Evolutionary conservation across 2,113 vertebrate genomes (phyloP).

Genomic region (Caretta caretta): DNA sequence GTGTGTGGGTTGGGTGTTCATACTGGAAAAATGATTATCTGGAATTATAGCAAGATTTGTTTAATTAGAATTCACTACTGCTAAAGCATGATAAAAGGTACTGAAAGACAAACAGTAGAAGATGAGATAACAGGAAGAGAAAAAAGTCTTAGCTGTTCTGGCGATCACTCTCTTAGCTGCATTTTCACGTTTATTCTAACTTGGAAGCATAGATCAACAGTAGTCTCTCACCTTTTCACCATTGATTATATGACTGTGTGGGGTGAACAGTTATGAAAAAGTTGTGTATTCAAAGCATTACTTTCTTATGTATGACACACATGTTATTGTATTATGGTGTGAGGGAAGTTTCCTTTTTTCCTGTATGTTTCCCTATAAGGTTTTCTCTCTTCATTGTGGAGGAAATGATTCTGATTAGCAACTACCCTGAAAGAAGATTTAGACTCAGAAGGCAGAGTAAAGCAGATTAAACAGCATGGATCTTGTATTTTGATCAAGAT

Average conservation of each 20-base stretch:
- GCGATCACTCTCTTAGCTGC: not conserved
- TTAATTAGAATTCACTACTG: not conserved
- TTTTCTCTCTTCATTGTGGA: not conserved
- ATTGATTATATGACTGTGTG: not conserved
- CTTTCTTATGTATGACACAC: not conserved
- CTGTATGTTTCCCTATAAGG: not conserved
- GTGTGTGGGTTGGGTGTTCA: not conserved
- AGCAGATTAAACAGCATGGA: not conserved
- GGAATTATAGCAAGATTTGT: not conserved
- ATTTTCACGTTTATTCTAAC: not conserved
- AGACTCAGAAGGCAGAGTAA: rapidly evolving
- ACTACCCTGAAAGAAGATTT: not conserved
- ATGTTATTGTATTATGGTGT: not conserved
- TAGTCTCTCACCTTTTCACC: not conserved
- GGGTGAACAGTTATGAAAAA: not conserved
- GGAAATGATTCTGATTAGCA: not conserved
- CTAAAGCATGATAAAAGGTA: not conserved
- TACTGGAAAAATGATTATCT: not conserved
- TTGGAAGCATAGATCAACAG: rapidly evolving
- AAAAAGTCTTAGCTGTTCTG: not conserved
- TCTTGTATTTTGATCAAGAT: not conserved
- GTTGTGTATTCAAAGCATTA: not conserved
- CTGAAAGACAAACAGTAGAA: not conserved
- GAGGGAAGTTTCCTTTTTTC: not conserved
- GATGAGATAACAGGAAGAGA: rapidly evolving